These are phyloP conservation scores for Equus quagga DNA, from an alignment of 2,113 vertebrate genomes.

Conservation along the genomic window DNA sequence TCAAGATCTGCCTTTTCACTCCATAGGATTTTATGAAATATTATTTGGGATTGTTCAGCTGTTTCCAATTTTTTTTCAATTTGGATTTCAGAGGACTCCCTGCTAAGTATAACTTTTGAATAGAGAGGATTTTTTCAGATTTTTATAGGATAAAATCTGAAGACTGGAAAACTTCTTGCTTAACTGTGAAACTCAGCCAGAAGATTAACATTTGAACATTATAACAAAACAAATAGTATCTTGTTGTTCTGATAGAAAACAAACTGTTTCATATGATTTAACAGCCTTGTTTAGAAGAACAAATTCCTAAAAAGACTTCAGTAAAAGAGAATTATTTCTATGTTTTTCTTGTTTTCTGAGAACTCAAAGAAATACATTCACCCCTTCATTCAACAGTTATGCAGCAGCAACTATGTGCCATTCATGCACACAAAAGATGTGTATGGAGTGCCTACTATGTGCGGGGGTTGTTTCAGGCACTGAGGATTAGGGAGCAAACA, in stretches of 20 bases:
- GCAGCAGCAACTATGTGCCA: fast-evolving
- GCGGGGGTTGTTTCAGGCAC: background rate
- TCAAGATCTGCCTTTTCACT: background rate
- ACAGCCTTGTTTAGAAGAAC: slow-evolving; percentile 44
- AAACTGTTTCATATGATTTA: background rate
- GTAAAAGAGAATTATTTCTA: slow-evolving; percentile 40
- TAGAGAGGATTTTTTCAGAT: slow-evolving; percentile 51
- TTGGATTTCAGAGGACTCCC: slow-evolving; percentile 64
- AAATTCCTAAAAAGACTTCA: slow-evolving; percentile 36
- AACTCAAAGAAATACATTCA: background rate
- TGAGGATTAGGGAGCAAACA: background rate
- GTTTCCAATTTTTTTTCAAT: slow-evolving; percentile 70
- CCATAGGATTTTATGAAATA: slow-evolving; percentile 63
- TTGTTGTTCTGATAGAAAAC: slow-evolving; percentile 44
- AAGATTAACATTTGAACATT: background rate
- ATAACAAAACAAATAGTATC: slow-evolving; percentile 29
- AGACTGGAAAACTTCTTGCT: slow-evolving; percentile 58
- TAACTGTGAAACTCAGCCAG: slow-evolving; percentile 26
- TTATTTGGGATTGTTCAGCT: slow-evolving; percentile 53
- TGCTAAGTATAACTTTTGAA: slow-evolving; percentile 62
- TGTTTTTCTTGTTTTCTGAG: background rate
- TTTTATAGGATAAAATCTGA: slow-evolving; percentile 45
- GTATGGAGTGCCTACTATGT: fast-evolving
- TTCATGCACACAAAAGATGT: background rate
- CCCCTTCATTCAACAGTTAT: background rate